A percentile compares a stretch with the other conserved stretches of the same genome.
Conservation (phyloP, 2,797 vertebrate genomes). For the Diceros bicornis region DNA sequence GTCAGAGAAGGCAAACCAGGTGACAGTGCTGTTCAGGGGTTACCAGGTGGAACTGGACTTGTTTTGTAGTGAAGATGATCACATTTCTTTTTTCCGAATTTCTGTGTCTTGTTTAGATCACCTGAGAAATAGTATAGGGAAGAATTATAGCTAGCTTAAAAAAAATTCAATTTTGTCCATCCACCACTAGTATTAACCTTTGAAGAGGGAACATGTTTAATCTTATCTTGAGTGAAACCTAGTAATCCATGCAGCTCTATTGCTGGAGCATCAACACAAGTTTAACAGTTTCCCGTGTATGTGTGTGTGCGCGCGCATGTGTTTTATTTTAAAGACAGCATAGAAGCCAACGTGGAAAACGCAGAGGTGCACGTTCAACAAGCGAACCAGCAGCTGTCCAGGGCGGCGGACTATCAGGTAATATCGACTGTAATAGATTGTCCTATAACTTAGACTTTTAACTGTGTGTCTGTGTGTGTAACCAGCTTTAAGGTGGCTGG, state of each 20-base stretch:
- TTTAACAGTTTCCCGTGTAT: background rate
- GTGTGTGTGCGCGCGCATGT: conserved; percentile 35
- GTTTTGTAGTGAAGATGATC: background rate
- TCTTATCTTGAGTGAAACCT: background rate
- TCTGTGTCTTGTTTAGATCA: background rate
- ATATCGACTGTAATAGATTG: conserved; percentile 1
- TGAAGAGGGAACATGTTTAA: background rate
- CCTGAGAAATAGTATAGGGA: background rate
- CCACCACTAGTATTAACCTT: background rate
- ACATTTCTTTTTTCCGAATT: background rate
- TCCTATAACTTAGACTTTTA: background rate
- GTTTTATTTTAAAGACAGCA: conserved; percentile 92
- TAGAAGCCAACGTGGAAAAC: conserved; percentile 97
- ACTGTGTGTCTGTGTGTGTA: background rate
- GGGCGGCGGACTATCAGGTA: conserved; percentile 96
- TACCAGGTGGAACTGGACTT: background rate
- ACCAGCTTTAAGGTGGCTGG: background rate
- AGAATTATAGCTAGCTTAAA: background rate
- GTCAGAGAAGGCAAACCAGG: background rate
- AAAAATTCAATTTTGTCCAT: background rate
- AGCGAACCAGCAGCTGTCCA: conserved; percentile 95
- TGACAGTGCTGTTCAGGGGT: background rate
- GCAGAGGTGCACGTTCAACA: conserved; percentile 94
- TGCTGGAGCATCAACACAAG: background rate
- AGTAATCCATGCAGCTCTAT: background rate